A percentile compares a stretch with the other conserved stretches of the same genome.
Evolutionary conservation across 1,140 invertebrate species (phyloP).

Genomic region (Drosophila elegans): DNA sequence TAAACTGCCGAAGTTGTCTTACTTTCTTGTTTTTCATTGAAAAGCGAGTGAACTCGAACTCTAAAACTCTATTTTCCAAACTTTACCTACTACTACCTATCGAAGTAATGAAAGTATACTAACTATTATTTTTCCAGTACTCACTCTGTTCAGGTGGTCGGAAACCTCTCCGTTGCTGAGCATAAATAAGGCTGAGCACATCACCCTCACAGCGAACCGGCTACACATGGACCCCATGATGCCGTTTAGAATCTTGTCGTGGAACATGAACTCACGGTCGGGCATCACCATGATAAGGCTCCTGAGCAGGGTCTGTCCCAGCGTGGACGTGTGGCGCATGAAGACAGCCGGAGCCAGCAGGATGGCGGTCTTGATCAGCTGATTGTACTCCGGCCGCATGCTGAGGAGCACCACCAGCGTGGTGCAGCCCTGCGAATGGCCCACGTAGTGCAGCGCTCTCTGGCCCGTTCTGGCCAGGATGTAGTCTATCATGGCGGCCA

Average conservation of each 20-base stretch:
- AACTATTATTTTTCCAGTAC: neutral
- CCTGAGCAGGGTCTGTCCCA: neutral
- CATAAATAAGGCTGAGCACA: neutral
- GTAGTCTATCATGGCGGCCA: constrained; percentile 89
- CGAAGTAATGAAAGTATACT: too few species aligned
- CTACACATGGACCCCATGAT: neutral
- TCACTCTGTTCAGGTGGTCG: neutral
- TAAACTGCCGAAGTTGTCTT: too few species aligned
- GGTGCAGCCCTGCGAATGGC: constrained; percentile 86
- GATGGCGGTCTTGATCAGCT: constrained; percentile 86
- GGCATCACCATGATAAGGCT: neutral
- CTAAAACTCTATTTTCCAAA: too few species aligned
- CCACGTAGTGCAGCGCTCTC: constrained; percentile 85
- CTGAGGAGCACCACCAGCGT: constrained; percentile 87
- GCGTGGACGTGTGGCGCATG: neutral
- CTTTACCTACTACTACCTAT: too few species aligned
- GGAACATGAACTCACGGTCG: constrained; percentile 3
- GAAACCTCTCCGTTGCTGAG: neutral
- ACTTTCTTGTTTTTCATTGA: too few species aligned
- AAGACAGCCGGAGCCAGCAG: constrained; percentile 87
- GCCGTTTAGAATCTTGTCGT: neutral
- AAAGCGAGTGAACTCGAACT: too few species aligned
- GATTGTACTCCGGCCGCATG: constrained; percentile 88
- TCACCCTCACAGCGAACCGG: neutral
- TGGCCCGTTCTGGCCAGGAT: neutral